Evolutionary conservation across 2,113 vertebrate species (phyloP).

Genomic region (Phrynocephalus versicolor): DNA sequence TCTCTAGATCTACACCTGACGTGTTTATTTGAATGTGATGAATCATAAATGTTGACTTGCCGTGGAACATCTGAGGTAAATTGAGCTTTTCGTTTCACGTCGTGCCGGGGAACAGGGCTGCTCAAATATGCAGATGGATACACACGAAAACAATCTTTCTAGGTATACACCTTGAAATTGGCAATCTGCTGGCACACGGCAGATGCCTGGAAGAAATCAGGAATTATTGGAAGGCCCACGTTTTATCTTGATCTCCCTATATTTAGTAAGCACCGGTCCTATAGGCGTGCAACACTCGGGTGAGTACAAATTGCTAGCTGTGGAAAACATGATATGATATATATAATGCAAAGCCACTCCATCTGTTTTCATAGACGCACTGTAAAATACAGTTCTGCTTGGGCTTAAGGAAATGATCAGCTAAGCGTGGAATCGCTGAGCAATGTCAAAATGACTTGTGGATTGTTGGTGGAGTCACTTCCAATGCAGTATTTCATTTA

Average conservation of each 20-base stretch:
- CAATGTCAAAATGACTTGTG: constrained; percentile 8
- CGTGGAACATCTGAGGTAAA: constrained; percentile 29
- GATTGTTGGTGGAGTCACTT: not conserved
- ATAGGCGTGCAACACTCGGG: constrained; percentile 35
- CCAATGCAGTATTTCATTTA: not conserved
- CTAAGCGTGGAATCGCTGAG: constrained; percentile 14
- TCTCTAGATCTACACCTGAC: not conserved
- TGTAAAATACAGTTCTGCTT: constrained; percentile 34
- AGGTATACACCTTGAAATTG: constrained; percentile 43
- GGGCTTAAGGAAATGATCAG: constrained; percentile 24
- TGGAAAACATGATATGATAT: not conserved
- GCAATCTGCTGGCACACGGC: constrained; percentile 27
- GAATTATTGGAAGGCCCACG: constrained; percentile 39
- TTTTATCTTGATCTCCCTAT: constrained; percentile 47
- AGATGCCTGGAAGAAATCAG: constrained; percentile 42
- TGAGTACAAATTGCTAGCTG: constrained; percentile 38
- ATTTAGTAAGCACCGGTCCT: constrained; percentile 39
- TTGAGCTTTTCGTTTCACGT: constrained; percentile 38
- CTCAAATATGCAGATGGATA: constrained; percentile 40
- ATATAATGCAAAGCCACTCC: not conserved
- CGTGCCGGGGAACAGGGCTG: constrained; percentile 21
- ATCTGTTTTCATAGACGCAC: not conserved
- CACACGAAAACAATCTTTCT: constrained; percentile 34
- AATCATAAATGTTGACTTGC: constrained; percentile 43
- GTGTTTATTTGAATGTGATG: constrained; percentile 40